Conservation (phyloP, 2,113 vertebrate genomes). For the Crypturellus undulatus region DNA sequence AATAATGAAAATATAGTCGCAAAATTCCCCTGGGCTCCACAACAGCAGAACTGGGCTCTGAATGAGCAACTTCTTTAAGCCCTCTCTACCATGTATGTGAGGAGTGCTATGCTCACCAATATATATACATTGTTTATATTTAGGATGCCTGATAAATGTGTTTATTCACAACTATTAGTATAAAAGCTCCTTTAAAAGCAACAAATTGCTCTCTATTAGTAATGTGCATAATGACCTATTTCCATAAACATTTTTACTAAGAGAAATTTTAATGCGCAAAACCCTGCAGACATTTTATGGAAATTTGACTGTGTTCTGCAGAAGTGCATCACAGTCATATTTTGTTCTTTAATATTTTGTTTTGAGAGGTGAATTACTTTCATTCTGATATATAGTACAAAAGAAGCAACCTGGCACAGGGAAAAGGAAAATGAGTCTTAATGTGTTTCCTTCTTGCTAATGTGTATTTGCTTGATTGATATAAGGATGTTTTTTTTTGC, state of each 20-base stretch:
- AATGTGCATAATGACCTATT: constrained; percentile 77
- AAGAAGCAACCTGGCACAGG: constrained; percentile 48
- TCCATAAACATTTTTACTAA: constrained; percentile 76
- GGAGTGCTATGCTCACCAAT: background rate
- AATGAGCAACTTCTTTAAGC: background rate
- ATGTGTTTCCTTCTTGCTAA: constrained; percentile 59
- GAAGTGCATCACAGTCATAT: constrained; percentile 58
- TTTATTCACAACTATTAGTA: constrained; percentile 77
- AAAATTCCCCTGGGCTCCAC: background rate
- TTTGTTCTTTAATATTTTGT: constrained; percentile 72
- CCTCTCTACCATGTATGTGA: accelerated
- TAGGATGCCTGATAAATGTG: constrained; percentile 63
- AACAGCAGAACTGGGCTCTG: background rate
- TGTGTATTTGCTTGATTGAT: constrained; percentile 38
- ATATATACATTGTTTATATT: constrained; percentile 58
- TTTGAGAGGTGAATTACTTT: constrained; percentile 71
- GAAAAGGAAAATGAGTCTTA: constrained; percentile 56
- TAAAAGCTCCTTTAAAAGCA: constrained; percentile 75
- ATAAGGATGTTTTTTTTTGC: constrained; percentile 8
- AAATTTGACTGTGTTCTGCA: constrained; percentile 68
- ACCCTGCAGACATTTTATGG: constrained; percentile 78
- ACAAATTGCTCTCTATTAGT: constrained; percentile 76
- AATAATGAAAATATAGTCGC: background rate
- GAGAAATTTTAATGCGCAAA: constrained; percentile 77
- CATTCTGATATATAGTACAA: constrained; percentile 46